A percentile compares a stretch with the other conserved stretches of the same genome.
phyloP scores from a whole-genome alignment of 2,888 invertebrate genomes.

The Bhutanitis thaidina region DNA sequence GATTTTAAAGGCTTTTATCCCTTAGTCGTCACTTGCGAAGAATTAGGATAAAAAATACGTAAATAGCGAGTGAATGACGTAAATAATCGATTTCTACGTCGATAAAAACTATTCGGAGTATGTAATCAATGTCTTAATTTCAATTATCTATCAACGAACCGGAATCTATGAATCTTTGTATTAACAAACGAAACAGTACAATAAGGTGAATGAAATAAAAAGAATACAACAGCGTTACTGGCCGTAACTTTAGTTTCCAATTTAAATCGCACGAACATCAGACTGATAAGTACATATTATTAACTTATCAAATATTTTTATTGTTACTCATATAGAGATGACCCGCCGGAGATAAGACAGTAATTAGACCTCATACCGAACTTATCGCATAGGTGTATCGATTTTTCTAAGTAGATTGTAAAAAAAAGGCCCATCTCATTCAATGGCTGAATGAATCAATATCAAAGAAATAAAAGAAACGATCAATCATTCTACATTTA shows the following conservation, averaged over 20 bases:
- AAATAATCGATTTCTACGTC: not conserved
- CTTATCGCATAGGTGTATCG: constrained; percentile 74
- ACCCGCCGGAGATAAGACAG: constrained; percentile 65
- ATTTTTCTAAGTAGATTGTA: constrained; percentile 69
- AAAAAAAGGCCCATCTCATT: constrained; percentile 50
- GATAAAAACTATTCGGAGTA: not conserved
- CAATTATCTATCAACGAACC: too few species aligned
- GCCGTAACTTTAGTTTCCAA: constrained; percentile 26
- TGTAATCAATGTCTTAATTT: not conserved
- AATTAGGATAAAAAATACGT: too few species aligned
- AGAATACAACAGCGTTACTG: not conserved
- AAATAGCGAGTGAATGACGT: too few species aligned
- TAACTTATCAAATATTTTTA: constrained; percentile 70
- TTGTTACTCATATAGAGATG: constrained; percentile 60
- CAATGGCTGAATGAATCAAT: constrained; percentile 61
- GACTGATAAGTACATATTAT: constrained; percentile 51
- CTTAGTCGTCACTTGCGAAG: too few species aligned
- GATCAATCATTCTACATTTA: constrained; percentile 74
- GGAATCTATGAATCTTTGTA: too few species aligned
- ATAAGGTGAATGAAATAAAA: not conserved
- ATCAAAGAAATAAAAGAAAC: constrained; percentile 65
- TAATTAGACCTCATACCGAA: constrained; percentile 70
- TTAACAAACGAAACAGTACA: too few species aligned
- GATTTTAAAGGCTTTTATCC: too few species aligned
- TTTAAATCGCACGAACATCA: constrained; percentile 39